These are phyloP conservation scores for Muschampia plurimacula DNA, from an alignment of 2,888 invertebrate genomes.

Conservation along the genomic window DNA sequence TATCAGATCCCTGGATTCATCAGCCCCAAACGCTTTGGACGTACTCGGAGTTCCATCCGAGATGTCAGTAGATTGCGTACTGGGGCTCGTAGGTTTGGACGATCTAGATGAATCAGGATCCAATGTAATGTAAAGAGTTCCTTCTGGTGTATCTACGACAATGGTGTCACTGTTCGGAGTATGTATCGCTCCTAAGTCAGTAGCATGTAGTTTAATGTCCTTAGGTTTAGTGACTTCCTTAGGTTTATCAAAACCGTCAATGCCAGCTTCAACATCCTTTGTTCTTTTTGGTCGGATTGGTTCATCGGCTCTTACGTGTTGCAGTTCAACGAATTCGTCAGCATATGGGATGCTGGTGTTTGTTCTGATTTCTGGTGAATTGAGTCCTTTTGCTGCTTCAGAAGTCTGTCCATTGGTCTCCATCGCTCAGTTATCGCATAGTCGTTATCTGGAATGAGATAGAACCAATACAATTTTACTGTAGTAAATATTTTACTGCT, in stretches of 20 bases:
- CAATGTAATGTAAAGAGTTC: conserved; percentile 76
- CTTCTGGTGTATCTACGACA: conserved; percentile 79
- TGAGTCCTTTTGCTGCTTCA: conserved; percentile 69
- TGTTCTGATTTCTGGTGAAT: conserved; percentile 65
- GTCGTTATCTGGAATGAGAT: conserved; percentile 60
- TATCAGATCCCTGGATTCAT: conserved; percentile 65
- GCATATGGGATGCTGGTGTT: conserved; percentile 58
- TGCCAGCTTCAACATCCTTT: conserved; percentile 55
- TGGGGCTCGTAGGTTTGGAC: conserved; percentile 56
- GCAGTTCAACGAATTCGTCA: conserved; percentile 66
- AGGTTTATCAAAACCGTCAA: conserved; percentile 41
- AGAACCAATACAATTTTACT: not conserved
- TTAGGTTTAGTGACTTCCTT: conserved; percentile 41
- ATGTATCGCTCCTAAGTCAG: conserved; percentile 71
- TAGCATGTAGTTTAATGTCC: conserved; percentile 61
- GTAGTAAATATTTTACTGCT: not conserved
- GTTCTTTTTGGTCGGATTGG: conserved; percentile 57
- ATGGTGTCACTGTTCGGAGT: conserved; percentile 77
- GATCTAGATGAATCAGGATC: conserved; percentile 67
- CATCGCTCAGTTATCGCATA: conserved; percentile 62
- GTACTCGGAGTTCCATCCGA: conserved; percentile 58
- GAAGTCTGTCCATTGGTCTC: conserved; percentile 51
- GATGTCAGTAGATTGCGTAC: conserved; percentile 59
- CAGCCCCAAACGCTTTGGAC: conserved; percentile 62
- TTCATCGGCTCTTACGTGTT: conserved; percentile 56